Evolutionary conservation across 92 coral and sea anemone genomes (phyloP), one percentile per base, ranked within the genome.

Genomic region (Scolanthus callimorphus): DNA sequence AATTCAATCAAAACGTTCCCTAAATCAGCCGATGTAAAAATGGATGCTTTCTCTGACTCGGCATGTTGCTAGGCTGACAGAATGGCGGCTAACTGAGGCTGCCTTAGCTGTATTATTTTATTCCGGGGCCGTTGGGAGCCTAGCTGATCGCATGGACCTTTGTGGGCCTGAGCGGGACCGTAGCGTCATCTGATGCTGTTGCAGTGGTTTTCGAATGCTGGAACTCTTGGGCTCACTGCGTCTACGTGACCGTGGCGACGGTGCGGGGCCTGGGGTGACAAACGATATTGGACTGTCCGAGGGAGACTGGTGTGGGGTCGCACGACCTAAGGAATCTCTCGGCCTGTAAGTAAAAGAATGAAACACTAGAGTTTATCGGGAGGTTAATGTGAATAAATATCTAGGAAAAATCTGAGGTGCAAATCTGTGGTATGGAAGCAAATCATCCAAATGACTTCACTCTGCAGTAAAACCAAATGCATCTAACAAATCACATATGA

Each of bases 281-380:
- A 88, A 92, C 4, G 98, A 92, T 41, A 92, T 92, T 0, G 98
- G 98, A 43, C 98, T 92, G 65, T 92, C 90, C 22, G 98, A 67
- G 31, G 98, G 98, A 30, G 98, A 92, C 81, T 88, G 98, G 81
- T 84, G 94, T 20, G 98, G 98, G 41, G 88, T 92, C 29, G 45
- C 56, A 58, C 58, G 24, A 26, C 79, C 23, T 55, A 50, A 12
- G 59, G 63, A 48, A 69, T 65, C 43, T 74, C 60, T 34, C 17
- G 80, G 78, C 37, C 80, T 79, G 56, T 13, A 48, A 30, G 0
- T 44, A 31, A 45, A 59, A 61, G 56, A 63, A 41, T 6, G 41
- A 34, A 34, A 34, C 41, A 27, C n/a, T n/a, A n/a, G n/a, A n/a
- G n/a, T n/a, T n/a, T n/a, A n/a, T n/a, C n/a, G n/a, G n/a, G n/a